Conservation (phyloP, 2,113 vertebrate genomes). For the Notothenia coriiceps region DNA sequence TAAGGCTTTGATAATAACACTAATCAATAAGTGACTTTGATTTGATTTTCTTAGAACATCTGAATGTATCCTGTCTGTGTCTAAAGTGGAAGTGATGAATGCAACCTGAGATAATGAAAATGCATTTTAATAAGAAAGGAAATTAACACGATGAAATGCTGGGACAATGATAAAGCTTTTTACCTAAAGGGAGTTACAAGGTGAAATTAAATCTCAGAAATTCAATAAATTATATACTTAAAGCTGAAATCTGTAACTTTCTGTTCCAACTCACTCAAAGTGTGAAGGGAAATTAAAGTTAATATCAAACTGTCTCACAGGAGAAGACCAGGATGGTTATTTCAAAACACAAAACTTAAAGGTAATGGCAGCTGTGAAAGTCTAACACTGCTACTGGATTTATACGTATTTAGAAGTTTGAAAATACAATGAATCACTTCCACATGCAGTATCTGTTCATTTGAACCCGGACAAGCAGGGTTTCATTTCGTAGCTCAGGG, state of each 20-base stretch:
- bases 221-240: background rate
- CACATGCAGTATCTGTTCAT: background rate
- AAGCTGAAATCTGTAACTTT: background rate
- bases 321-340: background rate
- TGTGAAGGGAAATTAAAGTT: background rate
- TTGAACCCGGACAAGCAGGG: background rate
- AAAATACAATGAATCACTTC: background rate
- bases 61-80: background rate
- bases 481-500: background rate
- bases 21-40: constrained; percentile 11
- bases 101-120: background rate
- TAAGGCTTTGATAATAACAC: constrained; percentile 6
- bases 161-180: constrained; percentile 14
- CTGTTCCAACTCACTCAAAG: background rate
- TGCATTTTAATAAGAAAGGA: background rate
- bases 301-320: background rate
- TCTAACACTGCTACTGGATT: background rate
- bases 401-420: background rate
- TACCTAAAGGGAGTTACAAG: background rate
- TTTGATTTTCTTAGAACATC: background rate
- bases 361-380: background rate
- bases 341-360: background rate
- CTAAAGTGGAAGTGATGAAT: constrained; percentile 1
- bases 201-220: background rate
- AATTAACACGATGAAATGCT: constrained; percentile 4